phyloP scores from a whole-genome alignment of 2,113 vertebrate genomes.

The Eptatretus burgeri region DNA sequence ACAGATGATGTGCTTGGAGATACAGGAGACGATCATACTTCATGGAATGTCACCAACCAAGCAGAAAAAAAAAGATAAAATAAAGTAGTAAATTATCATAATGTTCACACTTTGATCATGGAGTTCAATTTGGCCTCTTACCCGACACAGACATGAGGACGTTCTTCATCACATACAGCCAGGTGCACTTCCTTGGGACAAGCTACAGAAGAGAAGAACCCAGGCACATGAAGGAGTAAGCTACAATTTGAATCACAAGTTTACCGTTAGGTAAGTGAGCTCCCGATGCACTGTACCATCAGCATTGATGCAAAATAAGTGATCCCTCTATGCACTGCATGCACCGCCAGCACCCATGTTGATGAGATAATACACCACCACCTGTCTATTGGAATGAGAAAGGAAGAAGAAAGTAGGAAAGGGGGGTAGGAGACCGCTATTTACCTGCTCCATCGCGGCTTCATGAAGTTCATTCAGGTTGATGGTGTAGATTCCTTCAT shows the following conservation, averaged over 20 bases:
- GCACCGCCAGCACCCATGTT: too few species aligned
- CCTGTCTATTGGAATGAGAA: too few species aligned
- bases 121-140: conserved; percentile 17
- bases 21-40: background rate
- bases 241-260: too few species aligned
- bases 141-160: conserved; percentile 85
- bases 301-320: too few species aligned
- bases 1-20: background rate
- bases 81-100: background rate
- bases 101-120: background rate
- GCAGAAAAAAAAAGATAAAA: background rate
- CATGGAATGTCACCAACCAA: background rate
- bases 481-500: conserved; percentile 89
- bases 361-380: too few species aligned
- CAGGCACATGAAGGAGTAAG: background rate
- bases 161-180: conserved; percentile 96
- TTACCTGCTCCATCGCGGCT: conserved; percentile 89
- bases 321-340: too few species aligned
- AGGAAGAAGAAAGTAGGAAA: too few species aligned
- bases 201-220: conserved; percentile 23
- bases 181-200: conserved; percentile 71
- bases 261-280: too few species aligned
- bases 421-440: background rate
- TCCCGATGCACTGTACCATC: too few species aligned
- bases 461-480: conserved; percentile 95